Base-by-base conservation (phyloP, 2,888 invertebrate species). In the Falcaria lacertinaria region DNA sequence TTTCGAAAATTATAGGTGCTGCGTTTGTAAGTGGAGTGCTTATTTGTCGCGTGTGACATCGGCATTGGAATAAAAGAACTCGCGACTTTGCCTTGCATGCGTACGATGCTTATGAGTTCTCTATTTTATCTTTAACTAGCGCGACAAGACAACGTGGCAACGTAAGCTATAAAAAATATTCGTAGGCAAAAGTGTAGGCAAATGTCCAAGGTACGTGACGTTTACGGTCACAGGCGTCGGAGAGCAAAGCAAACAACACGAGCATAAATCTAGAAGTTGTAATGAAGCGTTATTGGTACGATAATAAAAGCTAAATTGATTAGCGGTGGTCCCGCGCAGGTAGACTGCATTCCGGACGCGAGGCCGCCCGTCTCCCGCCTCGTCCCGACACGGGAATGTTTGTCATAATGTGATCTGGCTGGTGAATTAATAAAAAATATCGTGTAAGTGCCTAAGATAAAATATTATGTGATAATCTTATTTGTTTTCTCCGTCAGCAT, bases 281-380 rank as follows among this genome's bases (percentile, higher is more conserved):
- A 85, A 88, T 86, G 80, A 85, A 85, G 80, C 80, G 80, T 83
- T 84, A 82, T 85, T 79, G 80, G 79, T 73, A 77, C 79, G 80
- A 81, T 87, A 87, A 87, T 87, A 86, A 85, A 72, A 82, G 83
- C 75, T 87, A 88, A 88, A 85, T 88, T 88, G 89, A 89, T 89
- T 88, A 87, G 86, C 80, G 79, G 81, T 76, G 81, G 80, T 77
- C 84, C 75, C 73, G 75, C 75, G 80, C 87, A 86, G 87, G 89
- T 88, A 86, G 83, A 72, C 84, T 79, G 78, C 89, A 88, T 86
- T 88, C 87, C 85, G 61, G 63, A 41, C 54, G 49, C 47, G 54
- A 64, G 60, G 63, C 57, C 51, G 57, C 61, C 61, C 50, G 47
- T 50, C 36, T 49, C 37, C 50, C 50, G 52, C 60, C 55, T 43